Evolutionary conservation across 2,797 vertebrate genomes (phyloP).

Genomic region (Chanos chanos): DNA sequence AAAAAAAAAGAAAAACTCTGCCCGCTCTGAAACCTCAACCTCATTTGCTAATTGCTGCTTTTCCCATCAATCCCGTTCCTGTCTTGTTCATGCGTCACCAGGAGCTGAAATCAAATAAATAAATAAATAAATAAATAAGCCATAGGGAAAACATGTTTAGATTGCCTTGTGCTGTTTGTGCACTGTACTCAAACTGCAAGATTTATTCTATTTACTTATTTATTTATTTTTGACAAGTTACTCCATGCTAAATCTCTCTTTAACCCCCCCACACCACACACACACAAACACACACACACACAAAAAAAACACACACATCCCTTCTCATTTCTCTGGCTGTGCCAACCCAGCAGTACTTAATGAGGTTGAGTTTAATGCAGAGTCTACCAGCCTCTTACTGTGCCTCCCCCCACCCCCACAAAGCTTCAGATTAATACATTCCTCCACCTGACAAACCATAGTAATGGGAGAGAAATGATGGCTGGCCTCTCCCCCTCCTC

Average conservation of each 20-base stretch:
- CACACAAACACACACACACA: neutral
- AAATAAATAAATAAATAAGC: slow-evolving; percentile 43
- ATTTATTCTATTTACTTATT: slow-evolving; percentile 19
- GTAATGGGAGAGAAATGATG: slow-evolving; percentile 27
- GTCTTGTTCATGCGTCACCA: slow-evolving; percentile 89
- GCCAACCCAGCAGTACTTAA: slow-evolving; percentile 27
- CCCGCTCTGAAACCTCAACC: slow-evolving; percentile 70
- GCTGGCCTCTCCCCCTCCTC: neutral
- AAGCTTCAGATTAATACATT: slow-evolving; percentile 22
- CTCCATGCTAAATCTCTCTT: neutral
- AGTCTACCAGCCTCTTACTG: slow-evolving; percentile 33
- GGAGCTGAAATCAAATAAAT: slow-evolving; percentile 50
- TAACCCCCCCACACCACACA: neutral
- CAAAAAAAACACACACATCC: neutral
- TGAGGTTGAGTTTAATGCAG: slow-evolving; percentile 44
- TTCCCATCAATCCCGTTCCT: slow-evolving; percentile 93
- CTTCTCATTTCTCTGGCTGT: neutral
- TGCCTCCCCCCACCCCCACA: too few relatives aligned
- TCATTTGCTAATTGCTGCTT: slow-evolving; percentile 99
- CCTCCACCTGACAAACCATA: slow-evolving; percentile 33
- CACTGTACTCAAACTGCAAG: slow-evolving; percentile 12
- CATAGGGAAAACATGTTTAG: slow-evolving; percentile 38
- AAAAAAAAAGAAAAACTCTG: too few relatives aligned
- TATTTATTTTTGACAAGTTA: neutral
- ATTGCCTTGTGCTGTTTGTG: slow-evolving; percentile 17